These are phyloP conservation scores for Steatocranus sp. DNA, from an alignment of 2,797 vertebrate species.

Conservation along the genomic window DNA sequence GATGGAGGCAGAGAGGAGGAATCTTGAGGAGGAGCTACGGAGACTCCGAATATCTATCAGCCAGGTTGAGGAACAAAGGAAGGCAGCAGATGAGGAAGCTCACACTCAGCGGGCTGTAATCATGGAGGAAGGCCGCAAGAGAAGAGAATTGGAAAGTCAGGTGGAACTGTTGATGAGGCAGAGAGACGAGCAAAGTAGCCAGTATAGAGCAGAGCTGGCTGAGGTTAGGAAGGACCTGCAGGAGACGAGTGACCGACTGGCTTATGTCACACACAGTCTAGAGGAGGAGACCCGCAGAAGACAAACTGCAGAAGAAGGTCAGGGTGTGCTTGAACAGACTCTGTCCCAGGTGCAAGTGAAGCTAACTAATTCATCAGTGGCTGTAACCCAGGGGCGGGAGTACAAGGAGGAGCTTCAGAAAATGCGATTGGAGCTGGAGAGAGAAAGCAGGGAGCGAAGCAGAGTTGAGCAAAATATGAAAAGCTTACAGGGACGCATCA, in stretches of 20 bases:
- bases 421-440: slow-evolving; percentile 80
- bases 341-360: slow-evolving; percentile 82
- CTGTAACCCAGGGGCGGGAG: slow-evolving; percentile 75
- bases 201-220: slow-evolving; percentile 80
- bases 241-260: slow-evolving; percentile 85
- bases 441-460: slow-evolving; percentile 78
- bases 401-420: slow-evolving; percentile 82
- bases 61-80: slow-evolving; percentile 78
- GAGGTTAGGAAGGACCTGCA: slow-evolving; percentile 80
- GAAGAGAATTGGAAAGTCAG: slow-evolving; percentile 85
- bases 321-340: slow-evolving; percentile 77
- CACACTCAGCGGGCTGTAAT: slow-evolving; percentile 77
- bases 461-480: slow-evolving; percentile 81
- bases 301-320: slow-evolving; percentile 82
- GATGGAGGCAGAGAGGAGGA: slow-evolving; percentile 80
- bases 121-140: slow-evolving; percentile 79
- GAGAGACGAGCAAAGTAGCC: slow-evolving; percentile 76
- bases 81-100: slow-evolving; percentile 75
- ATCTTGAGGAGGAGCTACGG: slow-evolving; percentile 84
- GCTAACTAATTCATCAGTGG: slow-evolving; percentile 72
- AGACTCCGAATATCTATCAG: slow-evolving; percentile 74
- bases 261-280: slow-evolving; percentile 79
- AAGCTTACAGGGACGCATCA: slow-evolving; percentile 81
- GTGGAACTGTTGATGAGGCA: slow-evolving; percentile 77
- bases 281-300: slow-evolving; percentile 85